A percentile compares a stretch with the other conserved stretches of the same genome.
Evolutionary conservation across 2,888 invertebrate species (phyloP).

Genomic region (Microctonus aethiopoides): DNA sequence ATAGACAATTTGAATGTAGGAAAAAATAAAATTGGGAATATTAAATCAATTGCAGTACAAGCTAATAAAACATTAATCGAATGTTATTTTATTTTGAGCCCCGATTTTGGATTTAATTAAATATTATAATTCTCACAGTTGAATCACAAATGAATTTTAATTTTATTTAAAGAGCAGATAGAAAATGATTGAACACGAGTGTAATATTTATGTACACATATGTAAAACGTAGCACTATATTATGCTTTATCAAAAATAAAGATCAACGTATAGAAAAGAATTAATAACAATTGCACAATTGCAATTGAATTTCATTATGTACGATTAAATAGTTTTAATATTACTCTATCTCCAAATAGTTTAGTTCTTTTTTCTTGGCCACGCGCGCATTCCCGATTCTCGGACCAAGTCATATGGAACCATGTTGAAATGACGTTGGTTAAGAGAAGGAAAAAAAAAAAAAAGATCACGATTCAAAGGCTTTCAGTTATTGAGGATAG

Average conservation of each 20-base stretch:
- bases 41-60: too few relatives aligned
- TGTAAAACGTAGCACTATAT: too few relatives aligned
- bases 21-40: too few relatives aligned
- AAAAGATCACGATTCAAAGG: constrained; percentile 5
- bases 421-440: constrained; percentile 32
- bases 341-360: constrained; percentile 9
- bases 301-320: constrained; percentile 13
- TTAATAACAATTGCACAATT: background rate
- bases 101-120: too few relatives aligned
- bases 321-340: background rate
- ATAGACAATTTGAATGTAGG: too few relatives aligned
- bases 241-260: background rate
- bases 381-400: constrained; percentile 21
- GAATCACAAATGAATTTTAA: too few relatives aligned
- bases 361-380: background rate
- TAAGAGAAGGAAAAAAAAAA: constrained; percentile 22
- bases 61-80: too few relatives aligned
- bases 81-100: too few relatives aligned
- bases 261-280: constrained; percentile 2
- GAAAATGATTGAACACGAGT: too few relatives aligned
- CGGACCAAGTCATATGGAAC: constrained; percentile 18
- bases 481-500: constrained; percentile 18
- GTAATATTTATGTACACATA: too few relatives aligned
- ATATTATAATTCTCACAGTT: too few relatives aligned
- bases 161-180: too few relatives aligned